These are phyloP conservation scores for Eolophus roseicapilla DNA, from an alignment of 2,113 vertebrate species.

Conservation along the genomic window DNA sequence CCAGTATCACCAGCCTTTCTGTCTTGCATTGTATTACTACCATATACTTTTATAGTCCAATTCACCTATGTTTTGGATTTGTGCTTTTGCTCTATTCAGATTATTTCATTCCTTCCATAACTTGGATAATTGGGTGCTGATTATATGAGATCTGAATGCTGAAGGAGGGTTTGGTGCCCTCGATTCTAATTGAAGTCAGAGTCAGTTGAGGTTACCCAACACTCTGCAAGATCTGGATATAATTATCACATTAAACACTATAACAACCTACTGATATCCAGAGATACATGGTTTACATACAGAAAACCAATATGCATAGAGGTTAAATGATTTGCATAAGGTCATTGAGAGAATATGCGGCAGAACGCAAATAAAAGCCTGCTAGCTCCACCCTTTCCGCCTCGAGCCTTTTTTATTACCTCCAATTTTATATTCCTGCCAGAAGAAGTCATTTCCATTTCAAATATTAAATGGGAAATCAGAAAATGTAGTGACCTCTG, in stretches of 20 bases:
- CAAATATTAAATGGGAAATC: conserved; percentile 58
- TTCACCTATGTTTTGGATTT: neutral
- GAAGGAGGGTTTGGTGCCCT: neutral
- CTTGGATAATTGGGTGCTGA: neutral
- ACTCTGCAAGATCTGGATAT: conserved; percentile 23
- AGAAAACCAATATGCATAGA: conserved; percentile 44
- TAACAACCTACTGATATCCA: neutral
- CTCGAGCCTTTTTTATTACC: conserved; percentile 10
- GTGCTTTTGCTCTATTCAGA: neutral
- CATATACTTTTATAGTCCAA: neutral
- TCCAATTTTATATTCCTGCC: conserved; percentile 24
- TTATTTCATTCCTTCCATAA: neutral
- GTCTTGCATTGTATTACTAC: neutral
- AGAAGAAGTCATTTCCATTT: conserved; percentile 56
- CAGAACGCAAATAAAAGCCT: conserved; percentile 44
- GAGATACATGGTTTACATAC: neutral
- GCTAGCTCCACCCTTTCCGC: conserved; percentile 34
- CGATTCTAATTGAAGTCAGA: conserved; percentile 32
- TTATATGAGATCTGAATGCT: neutral
- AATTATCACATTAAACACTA: conserved; percentile 36
- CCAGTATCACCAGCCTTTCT: neutral
- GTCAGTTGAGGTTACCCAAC: neutral
- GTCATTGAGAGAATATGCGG: conserved; percentile 23
- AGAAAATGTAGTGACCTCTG: conserved; percentile 53
- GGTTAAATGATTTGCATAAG: conserved; percentile 64